phyloP scores from a whole-genome alignment of 2,888 invertebrate species.

The Trichopoda pennipes region DNA sequence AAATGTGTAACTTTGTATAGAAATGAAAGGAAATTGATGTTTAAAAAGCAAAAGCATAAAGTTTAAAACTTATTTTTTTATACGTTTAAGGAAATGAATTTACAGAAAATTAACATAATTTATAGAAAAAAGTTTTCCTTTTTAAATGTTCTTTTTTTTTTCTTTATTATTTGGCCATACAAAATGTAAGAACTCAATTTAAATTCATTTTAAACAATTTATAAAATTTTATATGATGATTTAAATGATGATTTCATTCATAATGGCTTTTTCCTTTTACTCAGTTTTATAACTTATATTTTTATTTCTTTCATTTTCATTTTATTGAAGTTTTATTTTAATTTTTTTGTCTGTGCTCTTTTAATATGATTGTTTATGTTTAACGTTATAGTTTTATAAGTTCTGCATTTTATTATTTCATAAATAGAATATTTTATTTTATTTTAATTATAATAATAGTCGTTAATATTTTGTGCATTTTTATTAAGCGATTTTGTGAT shows the following conservation, averaged over 20 bases:
- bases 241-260: slow-evolving; percentile 34
- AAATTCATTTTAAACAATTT: slow-evolving; percentile 18
- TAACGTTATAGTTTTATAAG: slow-evolving; percentile 41
- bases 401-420: slow-evolving; percentile 60
- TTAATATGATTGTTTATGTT: slow-evolving; percentile 4
- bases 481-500: too few species aligned
- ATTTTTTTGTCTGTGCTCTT: slow-evolving; percentile 44
- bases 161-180: neutral
- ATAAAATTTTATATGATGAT: slow-evolving; percentile 9
- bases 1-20: slow-evolving; percentile 60
- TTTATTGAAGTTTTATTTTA: slow-evolving; percentile 28
- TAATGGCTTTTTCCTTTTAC: neutral
- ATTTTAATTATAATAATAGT: slow-evolving; percentile 28
- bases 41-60: slow-evolving; percentile 66
- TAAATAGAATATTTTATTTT: slow-evolving; percentile 66
- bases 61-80: slow-evolving; percentile 35
- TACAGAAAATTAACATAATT: slow-evolving; percentile 53
- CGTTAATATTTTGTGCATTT: too few species aligned
- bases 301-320: neutral
- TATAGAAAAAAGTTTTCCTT: slow-evolving; percentile 29
- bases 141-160: slow-evolving; percentile 26
- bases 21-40: slow-evolving; percentile 68
- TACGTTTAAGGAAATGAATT: slow-evolving; percentile 39
- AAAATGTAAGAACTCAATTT: slow-evolving; percentile 11
- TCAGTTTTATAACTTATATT: neutral